Base-by-base conservation (phyloP, 2,797 vertebrate genomes). In the Cynopterus sphinx region DNA sequence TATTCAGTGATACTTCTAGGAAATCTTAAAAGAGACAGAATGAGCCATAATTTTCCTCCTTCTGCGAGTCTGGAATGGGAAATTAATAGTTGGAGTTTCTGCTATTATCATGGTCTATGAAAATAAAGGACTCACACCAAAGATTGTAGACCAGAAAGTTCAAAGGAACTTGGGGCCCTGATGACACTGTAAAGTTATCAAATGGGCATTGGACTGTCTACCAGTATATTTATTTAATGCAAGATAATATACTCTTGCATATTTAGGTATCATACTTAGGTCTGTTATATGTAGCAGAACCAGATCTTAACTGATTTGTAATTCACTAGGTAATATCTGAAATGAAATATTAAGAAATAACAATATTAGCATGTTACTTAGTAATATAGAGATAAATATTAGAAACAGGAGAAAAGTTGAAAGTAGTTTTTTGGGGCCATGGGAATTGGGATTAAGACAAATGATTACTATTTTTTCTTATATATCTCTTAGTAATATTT, bases 341-440 rank as follows among this genome's bases (percentile, higher is more conserved):
- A 89, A 26, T 87, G 28, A 96, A 93, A 89, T 96, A 68, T 91
- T 87, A 92, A 77, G 39, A 74, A 87, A 68, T 71, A 67, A 39
- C 1, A 83, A 41, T 68, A 46, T 61, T 82, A 87, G 61, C 6
- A 46, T 85, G 26, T 57, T 41, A 88, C 73, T 95, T 96, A 49
- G 11, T 94, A 71, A 86, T 63, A 70, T 33, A 67, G 46, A 91
- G 24, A 3, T 74, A 86, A 90, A 86, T 87, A 33, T 19, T 53
- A 53, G 39, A n/a, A 92, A 46, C 7, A 78, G 33, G 65, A 49
- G 51, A 90, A 87, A 90, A 22, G 19, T 71, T 65, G 41, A 65
- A 94, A 65, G 41, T 53, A 70, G 7, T 89, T 91, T 39, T 26
- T 59, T 91, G 43, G 74, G 87, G 31, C 28, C 61, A 31, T 75